A percentile compares a stretch with the other conserved stretches of the same genome.
These are phyloP conservation scores for Enteromius argenteus DNA, from an alignment of 2,797 vertebrate species.

Conservation along the genomic window DNA sequence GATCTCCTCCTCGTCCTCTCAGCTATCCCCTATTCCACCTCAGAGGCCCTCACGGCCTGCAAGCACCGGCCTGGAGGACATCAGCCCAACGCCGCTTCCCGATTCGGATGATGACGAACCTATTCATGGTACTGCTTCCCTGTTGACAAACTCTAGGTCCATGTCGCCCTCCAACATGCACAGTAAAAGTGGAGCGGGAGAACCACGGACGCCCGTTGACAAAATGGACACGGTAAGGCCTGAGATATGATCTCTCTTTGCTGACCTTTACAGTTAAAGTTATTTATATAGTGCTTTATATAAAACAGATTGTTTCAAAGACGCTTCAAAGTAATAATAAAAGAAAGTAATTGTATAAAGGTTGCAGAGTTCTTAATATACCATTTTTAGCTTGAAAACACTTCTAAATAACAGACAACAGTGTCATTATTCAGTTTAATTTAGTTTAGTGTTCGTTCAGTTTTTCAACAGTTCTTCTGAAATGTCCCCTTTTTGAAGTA, in stretches of 20 bases:
- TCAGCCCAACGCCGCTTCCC: constrained; percentile 94
- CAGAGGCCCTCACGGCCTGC: constrained; percentile 87
- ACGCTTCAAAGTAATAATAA: not conserved
- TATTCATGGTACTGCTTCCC: constrained; percentile 75
- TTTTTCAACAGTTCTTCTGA: not conserved
- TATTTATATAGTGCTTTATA: not conserved
- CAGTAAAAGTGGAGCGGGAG: constrained; percentile 72
- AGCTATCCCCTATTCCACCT: constrained; percentile 91
- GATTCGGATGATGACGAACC: constrained; percentile 93
- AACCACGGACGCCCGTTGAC: constrained; percentile 85
- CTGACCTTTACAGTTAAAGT: not conserved
- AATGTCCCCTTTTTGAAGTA: not conserved
- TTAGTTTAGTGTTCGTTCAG: not conserved
- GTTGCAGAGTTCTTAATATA: not conserved
- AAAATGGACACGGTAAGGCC: constrained; percentile 90
- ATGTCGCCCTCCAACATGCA: constrained; percentile 75
- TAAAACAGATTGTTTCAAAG: not conserved
- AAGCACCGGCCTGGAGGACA: constrained; percentile 95
- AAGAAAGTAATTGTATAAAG: not conserved
- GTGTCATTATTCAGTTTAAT: not conserved
- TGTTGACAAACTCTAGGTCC: constrained; percentile 76
- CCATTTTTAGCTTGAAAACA: not conserved
- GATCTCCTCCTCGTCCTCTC: constrained; percentile 96
- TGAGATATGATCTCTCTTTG: not conserved
- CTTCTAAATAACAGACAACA: not conserved